Conservation (phyloP, 2,888 invertebrate species). For the Drosophila formosana region DNA sequence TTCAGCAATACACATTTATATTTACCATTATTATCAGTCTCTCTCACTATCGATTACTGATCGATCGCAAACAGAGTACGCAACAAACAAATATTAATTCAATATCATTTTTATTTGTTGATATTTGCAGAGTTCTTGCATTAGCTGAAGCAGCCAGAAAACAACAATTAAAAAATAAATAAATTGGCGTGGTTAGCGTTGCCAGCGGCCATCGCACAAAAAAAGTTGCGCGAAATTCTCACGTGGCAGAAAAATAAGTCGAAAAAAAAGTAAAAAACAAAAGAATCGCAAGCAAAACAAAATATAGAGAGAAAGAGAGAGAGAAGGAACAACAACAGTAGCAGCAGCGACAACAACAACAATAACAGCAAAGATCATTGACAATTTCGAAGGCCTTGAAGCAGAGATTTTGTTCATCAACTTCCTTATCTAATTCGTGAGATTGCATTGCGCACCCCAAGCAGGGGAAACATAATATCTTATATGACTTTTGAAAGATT, state of each 20-base stretch:
- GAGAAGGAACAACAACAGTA: neutral
- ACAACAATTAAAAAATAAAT: slow-evolving; percentile 21
- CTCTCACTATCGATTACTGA: neutral
- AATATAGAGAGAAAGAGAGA: slow-evolving; percentile 25
- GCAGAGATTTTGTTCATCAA: slow-evolving; percentile 35
- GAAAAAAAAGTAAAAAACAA: slow-evolving; percentile 11
- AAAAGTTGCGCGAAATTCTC: slow-evolving; percentile 57
- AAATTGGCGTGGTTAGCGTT: slow-evolving; percentile 54
- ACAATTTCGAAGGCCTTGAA: slow-evolving; percentile 39
- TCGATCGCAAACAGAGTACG: neutral
- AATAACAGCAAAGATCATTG: slow-evolving; percentile 20
- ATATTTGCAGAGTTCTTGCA: slow-evolving; percentile 52
- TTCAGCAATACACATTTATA: neutral
- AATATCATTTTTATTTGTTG: slow-evolving; percentile 12
- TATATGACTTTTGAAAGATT: slow-evolving; percentile 98
- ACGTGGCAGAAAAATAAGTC: slow-evolving; percentile 56
- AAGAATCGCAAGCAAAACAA: slow-evolving; percentile 19
- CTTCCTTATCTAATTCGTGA: slow-evolving; percentile 77
- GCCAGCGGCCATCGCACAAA: slow-evolving; percentile 61
- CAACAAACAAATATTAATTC: slow-evolving; percentile 12
- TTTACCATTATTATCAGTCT: neutral
- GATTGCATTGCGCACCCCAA: slow-evolving; percentile 83
- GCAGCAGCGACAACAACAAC: neutral
- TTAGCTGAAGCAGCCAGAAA: slow-evolving; percentile 33
- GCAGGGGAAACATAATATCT: slow-evolving; percentile 87